Evolutionary conservation across 2,797 vertebrate species (phyloP), one percentile per base, ranked within the genome.

Genomic region (Buceros bicornis): DNA sequence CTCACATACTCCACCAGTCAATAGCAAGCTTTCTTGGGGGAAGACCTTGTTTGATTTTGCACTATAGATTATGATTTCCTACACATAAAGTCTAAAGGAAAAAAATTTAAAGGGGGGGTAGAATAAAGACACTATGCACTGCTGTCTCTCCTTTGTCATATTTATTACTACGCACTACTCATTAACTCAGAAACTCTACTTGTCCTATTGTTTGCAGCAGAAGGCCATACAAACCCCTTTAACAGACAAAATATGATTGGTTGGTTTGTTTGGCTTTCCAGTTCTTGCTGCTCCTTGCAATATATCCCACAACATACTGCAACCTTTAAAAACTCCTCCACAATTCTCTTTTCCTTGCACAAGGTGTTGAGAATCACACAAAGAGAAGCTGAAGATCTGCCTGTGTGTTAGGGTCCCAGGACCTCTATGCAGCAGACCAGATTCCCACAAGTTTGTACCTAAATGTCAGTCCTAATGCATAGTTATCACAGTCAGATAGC

Each of bases 191-290:
- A 96, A 89, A 56, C 74, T 87, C 33, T 58, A 78, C 37, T 84
- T 33, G 13, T 58, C 47, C 82, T 94, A 78, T 69, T 80, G 94
- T 88, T 85, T 80, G 21, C 14, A 91, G 70, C 24, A 96, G 72
- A 82, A 84, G 48, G 53, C 16, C 8, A 20, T 20, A 51, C 16
- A 90, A 42, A 28, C 65, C 28, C 65, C 25, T 67, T 89, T 89
- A 92, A 77, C 72, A 90, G 62, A 82, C 53, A 84, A 71, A 93
- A 90, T 70, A 40, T 2, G 11, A 61, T 22, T 74, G 43, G 50
- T 33, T 31, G 78, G 78, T 33, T 94, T 82, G 35, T 83, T 65
- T 20, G 31, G 29, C 82, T 83, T 82, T 87, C n/a, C 5, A 10
- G 4, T 81, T 87, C 57, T 82, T 2, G 0, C 29, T 70, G 22